Percentiles rank a stretch among this genome's conserved stretches.
phyloP scores from a whole-genome alignment of 2,113 vertebrate species.

The Sakesphorus luctuosus region DNA sequence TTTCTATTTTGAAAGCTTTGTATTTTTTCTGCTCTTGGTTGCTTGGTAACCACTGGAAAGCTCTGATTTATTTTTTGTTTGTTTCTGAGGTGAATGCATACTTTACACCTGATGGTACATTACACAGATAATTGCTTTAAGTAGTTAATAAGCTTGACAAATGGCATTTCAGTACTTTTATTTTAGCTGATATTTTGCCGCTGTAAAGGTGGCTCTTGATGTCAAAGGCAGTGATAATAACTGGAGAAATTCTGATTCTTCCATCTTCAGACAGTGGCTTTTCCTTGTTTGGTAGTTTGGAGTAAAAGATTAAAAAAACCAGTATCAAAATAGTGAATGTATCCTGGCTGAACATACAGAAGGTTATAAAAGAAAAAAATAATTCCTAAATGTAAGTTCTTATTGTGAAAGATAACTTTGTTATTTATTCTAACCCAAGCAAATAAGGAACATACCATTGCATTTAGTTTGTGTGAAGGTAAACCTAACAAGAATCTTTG shows the following conservation, averaged over 20 bases:
- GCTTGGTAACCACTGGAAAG: constrained; percentile 45
- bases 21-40: constrained; percentile 49
- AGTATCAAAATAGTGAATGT: not conserved
- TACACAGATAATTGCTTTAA: not conserved
- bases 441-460: not conserved
- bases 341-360: not conserved
- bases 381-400: not conserved
- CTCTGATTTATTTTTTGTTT: not conserved
- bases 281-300: not conserved
- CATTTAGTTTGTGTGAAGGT: not conserved
- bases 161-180: not conserved
- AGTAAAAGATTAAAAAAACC: not conserved
- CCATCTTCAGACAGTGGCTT: not conserved
- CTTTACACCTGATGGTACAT: constrained; percentile 10
- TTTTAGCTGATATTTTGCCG: not conserved
- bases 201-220: not conserved
- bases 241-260: not conserved
- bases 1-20: constrained; percentile 47
- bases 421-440: not conserved
- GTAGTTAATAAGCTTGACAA: not conserved
- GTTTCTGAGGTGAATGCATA: not conserved
- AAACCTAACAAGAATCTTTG: not conserved
- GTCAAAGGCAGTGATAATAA: not conserved
- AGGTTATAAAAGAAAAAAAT: not conserved
- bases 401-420: not conserved